phyloP scores from a whole-genome alignment of 2,797 vertebrate genomes.

The Phaenicophaeus curvirostris region DNA sequence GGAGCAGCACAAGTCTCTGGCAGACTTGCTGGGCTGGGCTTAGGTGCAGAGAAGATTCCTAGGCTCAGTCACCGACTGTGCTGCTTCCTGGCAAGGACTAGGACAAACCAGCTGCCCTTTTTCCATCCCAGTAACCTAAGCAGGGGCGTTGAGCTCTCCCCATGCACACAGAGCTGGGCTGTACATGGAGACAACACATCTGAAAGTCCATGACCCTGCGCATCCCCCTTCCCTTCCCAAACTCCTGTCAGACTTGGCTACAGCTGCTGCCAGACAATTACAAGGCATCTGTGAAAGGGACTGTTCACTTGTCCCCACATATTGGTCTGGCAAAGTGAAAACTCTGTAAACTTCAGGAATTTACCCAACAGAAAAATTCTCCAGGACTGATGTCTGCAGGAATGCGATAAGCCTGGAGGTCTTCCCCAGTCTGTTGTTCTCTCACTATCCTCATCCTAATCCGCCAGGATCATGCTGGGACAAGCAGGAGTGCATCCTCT shows the following conservation, averaged over 20 bases:
- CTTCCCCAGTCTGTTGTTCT: not conserved
- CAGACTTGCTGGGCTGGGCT: not conserved
- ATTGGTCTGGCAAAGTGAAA: not conserved
- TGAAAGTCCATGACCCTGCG: rapidly evolving
- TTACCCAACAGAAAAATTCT: not conserved
- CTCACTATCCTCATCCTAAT: not conserved
- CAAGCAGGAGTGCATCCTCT: not conserved
- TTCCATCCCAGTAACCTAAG: not conserved
- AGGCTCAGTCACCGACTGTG: not conserved
- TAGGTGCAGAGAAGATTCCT: not conserved
- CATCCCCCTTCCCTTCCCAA: not conserved
- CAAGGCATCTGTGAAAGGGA: not conserved
- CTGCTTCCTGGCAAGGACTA: not conserved
- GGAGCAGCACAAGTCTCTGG: not conserved
- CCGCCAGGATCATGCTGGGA: not conserved
- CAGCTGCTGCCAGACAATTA: not conserved
- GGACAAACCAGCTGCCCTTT: not conserved
- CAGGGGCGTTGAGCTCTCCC: not conserved
- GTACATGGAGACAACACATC: not conserved
- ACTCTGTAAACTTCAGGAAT: not conserved
- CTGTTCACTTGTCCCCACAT: not conserved
- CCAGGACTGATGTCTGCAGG: not conserved
- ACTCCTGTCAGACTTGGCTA: not conserved
- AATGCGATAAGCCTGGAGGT: not conserved
- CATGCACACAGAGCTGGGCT: not conserved